Conservation (phyloP, 2,113 vertebrate species). For the Xerus inauris region DNA sequence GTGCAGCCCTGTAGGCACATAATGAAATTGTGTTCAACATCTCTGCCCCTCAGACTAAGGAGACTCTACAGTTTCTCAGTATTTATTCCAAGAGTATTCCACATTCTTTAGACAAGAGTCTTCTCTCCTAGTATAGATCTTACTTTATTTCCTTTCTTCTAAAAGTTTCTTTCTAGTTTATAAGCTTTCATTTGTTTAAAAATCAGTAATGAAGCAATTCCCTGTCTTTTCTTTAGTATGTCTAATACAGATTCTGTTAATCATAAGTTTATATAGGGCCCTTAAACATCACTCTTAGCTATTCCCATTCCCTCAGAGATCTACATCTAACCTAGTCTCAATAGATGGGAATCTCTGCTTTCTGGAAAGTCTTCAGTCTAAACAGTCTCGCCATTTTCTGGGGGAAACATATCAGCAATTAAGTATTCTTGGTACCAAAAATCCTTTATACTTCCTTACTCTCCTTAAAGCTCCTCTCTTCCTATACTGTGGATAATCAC, state of each 20-base stretch:
- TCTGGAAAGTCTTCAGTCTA: neutral
- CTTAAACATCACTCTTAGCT: neutral
- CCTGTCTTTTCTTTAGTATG: neutral
- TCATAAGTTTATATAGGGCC: neutral
- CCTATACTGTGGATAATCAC: neutral
- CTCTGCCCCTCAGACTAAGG: neutral
- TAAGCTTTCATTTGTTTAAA: conserved; percentile 17
- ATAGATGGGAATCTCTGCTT: neutral
- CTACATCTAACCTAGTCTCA: neutral
- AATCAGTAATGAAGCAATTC: neutral
- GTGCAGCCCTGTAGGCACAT: neutral
- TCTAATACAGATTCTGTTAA: neutral
- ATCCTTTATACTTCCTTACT: neutral
- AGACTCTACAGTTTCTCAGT: neutral
- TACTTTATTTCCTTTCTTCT: neutral
- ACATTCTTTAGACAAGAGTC: neutral
- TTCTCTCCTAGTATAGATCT: neutral
- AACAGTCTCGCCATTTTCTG: neutral
- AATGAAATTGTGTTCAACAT: neutral
- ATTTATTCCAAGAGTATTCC: neutral
- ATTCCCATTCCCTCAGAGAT: neutral
- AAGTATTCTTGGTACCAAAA: neutral
- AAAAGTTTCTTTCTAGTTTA: neutral
- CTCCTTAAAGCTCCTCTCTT: neutral
- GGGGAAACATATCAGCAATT: neutral